Evolutionary conservation across 2,797 vertebrate genomes (phyloP).

Genomic region (Dendrocincla fuliginosa): DNA sequence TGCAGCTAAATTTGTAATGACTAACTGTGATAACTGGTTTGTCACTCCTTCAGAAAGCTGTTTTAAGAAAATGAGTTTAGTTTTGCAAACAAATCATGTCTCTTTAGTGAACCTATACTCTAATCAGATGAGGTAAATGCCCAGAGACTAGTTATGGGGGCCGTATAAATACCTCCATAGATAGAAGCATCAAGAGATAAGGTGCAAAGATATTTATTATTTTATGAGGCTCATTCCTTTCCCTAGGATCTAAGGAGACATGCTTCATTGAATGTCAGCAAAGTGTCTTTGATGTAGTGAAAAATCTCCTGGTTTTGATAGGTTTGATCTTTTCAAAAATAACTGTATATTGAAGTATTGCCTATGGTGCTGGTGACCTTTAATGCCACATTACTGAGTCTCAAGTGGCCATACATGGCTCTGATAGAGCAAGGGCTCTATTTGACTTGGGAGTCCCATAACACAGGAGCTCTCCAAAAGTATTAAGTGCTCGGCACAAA

Average conservation of each 20-base stretch:
- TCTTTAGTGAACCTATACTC: background rate
- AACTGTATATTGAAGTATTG: background rate
- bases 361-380: background rate
- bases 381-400: background rate
- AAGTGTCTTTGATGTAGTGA: background rate
- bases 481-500: background rate
- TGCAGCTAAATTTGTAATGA: background rate
- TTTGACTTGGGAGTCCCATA: background rate
- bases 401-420: conserved; percentile 18
- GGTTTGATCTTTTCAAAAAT: background rate
- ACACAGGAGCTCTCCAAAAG: background rate
- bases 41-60: background rate
- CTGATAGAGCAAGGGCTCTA: background rate
- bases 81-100: background rate
- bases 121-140: conserved; percentile 9
- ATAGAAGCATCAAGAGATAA: conserved; percentile 33
- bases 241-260: background rate
- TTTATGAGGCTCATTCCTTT: conserved; percentile 44
- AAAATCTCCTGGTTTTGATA: background rate
- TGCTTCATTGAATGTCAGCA: background rate
- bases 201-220: conserved; percentile 38
- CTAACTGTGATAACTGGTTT: background rate
- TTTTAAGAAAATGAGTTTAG: background rate
- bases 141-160: background rate
- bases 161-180: conserved; percentile 47